Base-by-base conservation (phyloP, 2,797 vertebrate genomes). In the Aplochiton taeniatus region DNA sequence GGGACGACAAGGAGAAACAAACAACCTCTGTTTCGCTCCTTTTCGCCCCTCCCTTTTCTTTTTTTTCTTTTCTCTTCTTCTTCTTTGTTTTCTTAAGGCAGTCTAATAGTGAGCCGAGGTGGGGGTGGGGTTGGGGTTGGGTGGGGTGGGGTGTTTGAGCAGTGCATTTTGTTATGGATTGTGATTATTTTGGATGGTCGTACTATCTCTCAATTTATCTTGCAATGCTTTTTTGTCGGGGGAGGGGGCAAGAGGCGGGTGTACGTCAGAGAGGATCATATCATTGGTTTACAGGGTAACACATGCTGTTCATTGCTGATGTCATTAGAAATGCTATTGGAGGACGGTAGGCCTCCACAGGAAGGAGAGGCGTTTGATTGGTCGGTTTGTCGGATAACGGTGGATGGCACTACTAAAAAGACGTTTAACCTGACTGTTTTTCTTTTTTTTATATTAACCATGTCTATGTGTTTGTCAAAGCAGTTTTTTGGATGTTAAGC, bases 281-380 rank as follows among this genome's bases (percentile, higher is more conserved):
- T 90, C 84, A 84, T 87, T 91, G 90, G 91, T 92, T 92, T 91
- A 92, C 91, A 93, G 90, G 91, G 91, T 93, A 90, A 87, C n/a
- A 89, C 84, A 83, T 74, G 78, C 72, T 83, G 79, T 88, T 85
- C 63, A 65, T 83, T 73, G 77, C 77, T 84, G 80, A 82, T 85
- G 85, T 85, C 63, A 68, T 80, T 76, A 57, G 58, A 64, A 45
- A 45, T 58, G 45, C 11, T 65, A 68, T 76, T 13, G 69, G 78
- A 73, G 69, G 72, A 63, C 17, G 11, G 69, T 47, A 78, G 81
- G 75, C 74, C 18, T 70, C 74, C 67, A 45, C 3, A 12, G 58
- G 68, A 65, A 56, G 63, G 55, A 50, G 44, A 68, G n/a, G n/a
- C n/a, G n/a, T n/a, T n/a, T n/a, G n/a, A n/a, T n/a, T n/a, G n/a